Evolutionary conservation across 2,113 vertebrate species (phyloP).

Genomic region (Morone chrysops): DNA sequence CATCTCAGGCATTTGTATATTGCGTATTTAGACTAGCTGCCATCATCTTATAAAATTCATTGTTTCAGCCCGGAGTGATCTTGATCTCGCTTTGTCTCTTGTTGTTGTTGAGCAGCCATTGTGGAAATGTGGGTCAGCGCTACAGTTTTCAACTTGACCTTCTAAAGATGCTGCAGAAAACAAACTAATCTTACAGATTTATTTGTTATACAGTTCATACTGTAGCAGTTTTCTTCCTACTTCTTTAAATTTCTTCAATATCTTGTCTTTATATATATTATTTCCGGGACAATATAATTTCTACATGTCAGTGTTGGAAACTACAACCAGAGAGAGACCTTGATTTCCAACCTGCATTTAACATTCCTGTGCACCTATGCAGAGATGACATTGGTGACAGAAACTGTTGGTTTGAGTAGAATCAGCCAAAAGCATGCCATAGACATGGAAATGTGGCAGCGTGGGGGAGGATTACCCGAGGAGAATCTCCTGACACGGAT

Average conservation of each 20-base stretch:
- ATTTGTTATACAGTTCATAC: neutral
- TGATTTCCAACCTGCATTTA: conserved; percentile 17
- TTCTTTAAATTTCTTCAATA: conserved; percentile 6
- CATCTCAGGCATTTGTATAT: conserved; percentile 18
- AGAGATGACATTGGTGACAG: neutral
- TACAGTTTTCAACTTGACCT: conserved; percentile 9
- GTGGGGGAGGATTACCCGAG: conserved; percentile 42
- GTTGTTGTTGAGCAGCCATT: conserved; percentile 13
- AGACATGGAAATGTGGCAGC: conserved; percentile 24
- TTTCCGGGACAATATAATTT: conserved; percentile 5
- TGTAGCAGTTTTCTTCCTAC: neutral
- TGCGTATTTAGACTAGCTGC: conserved; percentile 16
- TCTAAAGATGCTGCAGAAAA: neutral
- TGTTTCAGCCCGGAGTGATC: neutral
- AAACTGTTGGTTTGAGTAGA: neutral
- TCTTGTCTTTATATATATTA: neutral
- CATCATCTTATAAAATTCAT: conserved; percentile 27
- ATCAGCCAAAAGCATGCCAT: conserved; percentile 27
- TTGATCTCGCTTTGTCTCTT: conserved; percentile 6
- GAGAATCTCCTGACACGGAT: conserved; percentile 54
- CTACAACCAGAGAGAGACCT: neutral
- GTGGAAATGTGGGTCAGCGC: conserved; percentile 18
- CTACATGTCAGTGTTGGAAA: neutral
- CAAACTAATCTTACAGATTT: neutral
- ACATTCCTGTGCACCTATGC: conserved; percentile 7